Evolutionary conservation across 2,797 vertebrate species (phyloP), one percentile per base, ranked within the genome.

Genomic region (Trematomus bernacchii): DNA sequence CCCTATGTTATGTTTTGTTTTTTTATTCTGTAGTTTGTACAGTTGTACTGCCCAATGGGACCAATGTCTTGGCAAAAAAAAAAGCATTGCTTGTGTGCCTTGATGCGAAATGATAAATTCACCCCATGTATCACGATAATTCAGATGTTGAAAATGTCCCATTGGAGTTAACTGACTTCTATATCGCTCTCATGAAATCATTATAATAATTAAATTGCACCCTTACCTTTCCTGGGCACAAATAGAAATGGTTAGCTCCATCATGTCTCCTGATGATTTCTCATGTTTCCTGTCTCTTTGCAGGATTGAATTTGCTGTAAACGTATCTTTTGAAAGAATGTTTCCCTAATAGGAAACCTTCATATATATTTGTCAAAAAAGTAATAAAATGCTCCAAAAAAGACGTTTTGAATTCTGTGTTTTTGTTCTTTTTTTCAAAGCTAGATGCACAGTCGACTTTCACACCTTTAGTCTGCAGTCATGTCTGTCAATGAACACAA

Each of bases 291-390:
- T 91, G 92, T 93, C 87, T 89, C 87, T 88, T 89, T 91, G 87
- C 93, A 93, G 92, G 88, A 91, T 88, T 90, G 72, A 87, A 88
- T 94, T 95, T 95, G 92, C 93, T 95, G 94, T 95, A 94, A 93
- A 93, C 91, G 89, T 91, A 93, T 94, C 91, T 94, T 68, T 94
- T 93, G 82, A 93, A 90, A 95, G 92, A 92, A 93, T 93, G 92
- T 94, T 93, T 93, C 93, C 93, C 88, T 79, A 63, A 84, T 89
- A 92, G 93, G 92, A 90, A 94, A 91, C 81, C 89, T 94, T 94
- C 93, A 94, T 94, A 95, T 96, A 95, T 96, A 95, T 96, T 95
- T 96, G 94, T 95, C 93, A 94, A 94, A 95, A 95, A 96, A 95
- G 82, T 87, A 95, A 94, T 95, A 94, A 95, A 95, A 94, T 77